Conservation (phyloP, 2,888 invertebrate genomes). For the Trilocha varians region DNA sequence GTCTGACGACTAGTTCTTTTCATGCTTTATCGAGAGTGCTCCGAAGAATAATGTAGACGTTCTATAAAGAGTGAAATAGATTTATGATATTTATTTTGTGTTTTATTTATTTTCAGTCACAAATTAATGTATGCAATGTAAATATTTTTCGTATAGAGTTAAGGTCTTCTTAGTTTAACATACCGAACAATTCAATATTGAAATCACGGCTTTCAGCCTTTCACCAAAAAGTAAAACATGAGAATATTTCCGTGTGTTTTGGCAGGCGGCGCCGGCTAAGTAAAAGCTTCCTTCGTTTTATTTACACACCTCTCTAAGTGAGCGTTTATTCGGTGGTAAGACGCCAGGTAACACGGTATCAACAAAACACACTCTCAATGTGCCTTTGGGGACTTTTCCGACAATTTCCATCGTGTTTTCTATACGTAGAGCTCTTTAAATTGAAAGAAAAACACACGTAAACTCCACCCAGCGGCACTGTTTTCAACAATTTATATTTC, state of each 20-base stretch:
- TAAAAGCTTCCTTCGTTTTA: slow-evolving; percentile 40
- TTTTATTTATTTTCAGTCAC: too few species aligned
- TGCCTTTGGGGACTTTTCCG: slow-evolving; percentile 27
- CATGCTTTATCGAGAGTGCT: too few species aligned
- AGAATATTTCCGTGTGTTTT: slow-evolving; percentile 3
- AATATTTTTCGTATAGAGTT: too few species aligned
- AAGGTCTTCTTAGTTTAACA: too few species aligned
- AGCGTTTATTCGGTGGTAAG: slow-evolving; percentile 39
- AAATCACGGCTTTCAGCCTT: not conserved
- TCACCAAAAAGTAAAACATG: not conserved
- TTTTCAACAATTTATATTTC: slow-evolving; percentile 16
- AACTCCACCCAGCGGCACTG: slow-evolving; percentile 22
- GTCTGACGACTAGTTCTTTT: too few species aligned
- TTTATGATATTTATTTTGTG: too few species aligned
- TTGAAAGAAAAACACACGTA: slow-evolving; percentile 23
- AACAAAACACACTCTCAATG: slow-evolving; percentile 29
- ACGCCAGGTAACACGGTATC: slow-evolving; percentile 27
- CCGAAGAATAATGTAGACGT: too few species aligned
- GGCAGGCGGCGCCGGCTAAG: slow-evolving; percentile 25
- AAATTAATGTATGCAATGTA: too few species aligned
- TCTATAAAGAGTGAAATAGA: too few species aligned
- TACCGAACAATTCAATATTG: too few species aligned
- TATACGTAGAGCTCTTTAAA: slow-evolving; percentile 24
- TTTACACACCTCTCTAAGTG: slow-evolving; percentile 50
- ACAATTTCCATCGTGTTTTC: slow-evolving; percentile 26